phyloP scores from a whole-genome alignment of 1,140 invertebrate genomes.

The Pseudoatta argentina region DNA sequence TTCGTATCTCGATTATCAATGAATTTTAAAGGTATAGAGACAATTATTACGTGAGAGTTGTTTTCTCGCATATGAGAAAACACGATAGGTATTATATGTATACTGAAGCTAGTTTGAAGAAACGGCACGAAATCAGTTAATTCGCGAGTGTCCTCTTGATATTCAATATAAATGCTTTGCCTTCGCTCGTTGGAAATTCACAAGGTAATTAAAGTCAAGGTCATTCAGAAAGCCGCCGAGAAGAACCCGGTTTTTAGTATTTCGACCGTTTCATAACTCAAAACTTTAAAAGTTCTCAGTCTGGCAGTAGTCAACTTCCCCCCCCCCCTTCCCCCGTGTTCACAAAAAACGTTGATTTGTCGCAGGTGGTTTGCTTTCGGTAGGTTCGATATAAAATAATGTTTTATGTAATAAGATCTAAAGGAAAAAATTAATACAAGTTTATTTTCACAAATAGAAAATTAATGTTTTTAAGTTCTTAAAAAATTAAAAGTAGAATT shows the following conservation, averaged over 20 bases:
- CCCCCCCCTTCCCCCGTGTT: no score
- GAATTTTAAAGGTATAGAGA: constrained; percentile 3
- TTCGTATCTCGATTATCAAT: neutral
- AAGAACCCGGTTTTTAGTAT: constrained; percentile 30
- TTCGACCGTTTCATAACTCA: constrained; percentile 56
- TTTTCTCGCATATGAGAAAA: constrained; percentile 21
- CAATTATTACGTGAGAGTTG: constrained; percentile 22
- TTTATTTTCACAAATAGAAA: neutral
- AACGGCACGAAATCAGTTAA: constrained; percentile 23
- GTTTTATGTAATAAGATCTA: neutral
- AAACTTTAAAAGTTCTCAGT: constrained; percentile 67
- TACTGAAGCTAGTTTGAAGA: constrained; percentile 1
- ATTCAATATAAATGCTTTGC: constrained; percentile 44
- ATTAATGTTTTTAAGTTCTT: neutral
- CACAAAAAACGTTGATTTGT: neutral
- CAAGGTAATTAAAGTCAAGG: constrained; percentile 66
- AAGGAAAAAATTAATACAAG: neutral
- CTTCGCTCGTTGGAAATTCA: constrained; percentile 56
- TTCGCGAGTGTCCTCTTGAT: constrained; percentile 15
- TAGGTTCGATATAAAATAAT: neutral
- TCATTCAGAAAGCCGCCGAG: constrained; percentile 19
- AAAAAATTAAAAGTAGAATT: neutral
- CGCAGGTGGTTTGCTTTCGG: neutral
- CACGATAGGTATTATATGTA: neutral
- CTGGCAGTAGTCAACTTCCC: no score